Base-by-base conservation (phyloP, 2,888 invertebrate genomes). In the Hypomecis punctinalis region DNA sequence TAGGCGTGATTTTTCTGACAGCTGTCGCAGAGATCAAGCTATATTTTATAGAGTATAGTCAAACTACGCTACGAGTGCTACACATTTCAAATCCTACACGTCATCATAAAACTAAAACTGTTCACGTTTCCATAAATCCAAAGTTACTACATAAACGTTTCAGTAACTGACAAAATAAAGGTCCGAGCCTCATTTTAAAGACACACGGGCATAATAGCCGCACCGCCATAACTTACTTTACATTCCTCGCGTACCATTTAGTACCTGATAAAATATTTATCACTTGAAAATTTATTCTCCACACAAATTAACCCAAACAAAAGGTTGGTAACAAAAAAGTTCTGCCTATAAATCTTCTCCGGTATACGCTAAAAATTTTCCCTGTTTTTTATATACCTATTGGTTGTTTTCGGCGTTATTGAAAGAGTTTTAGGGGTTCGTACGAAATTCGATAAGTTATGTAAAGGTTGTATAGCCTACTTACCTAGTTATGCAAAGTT, bases 311-410 rank as follows among this genome's bases (percentile, higher is more conserved):
- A 70, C 63, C 63, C 46, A 70, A 70, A 68, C 67, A 72, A 68
- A 68, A 60, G 67, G 65, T 61, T 65, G 42, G 65, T 57, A 61
- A 67, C 66, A 68, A 68, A 69, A 69, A 68, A 68, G 62, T 65
- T 66, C 62, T 10, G 57, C 8, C 65, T 2, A 67, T 72, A 72
- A 72, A 72, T 72, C 72, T 70, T 63, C 43, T 6, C 46, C 56
- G 46, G 60, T 66, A 63, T 64, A 66, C 63, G 67, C 63, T 63
- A 62, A 69, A 73, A 68, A 61, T 51, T 62, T 62, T 45, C 52
- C 55, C n/a, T 53, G 37, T 65, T 72, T 70, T 69, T 65, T 71
- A 66, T 58, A 66, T 71, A 70, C 70, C 67, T 66, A 71, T 73
- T 53, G 66, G 65, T 36, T 47, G 67, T 62, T 59, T 66, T 66